Percentiles rank a stretch among this genome's conserved stretches.
Conservation (phyloP, 2,113 vertebrate genomes). For the Rhinopomastus cyanomelas region DNA sequence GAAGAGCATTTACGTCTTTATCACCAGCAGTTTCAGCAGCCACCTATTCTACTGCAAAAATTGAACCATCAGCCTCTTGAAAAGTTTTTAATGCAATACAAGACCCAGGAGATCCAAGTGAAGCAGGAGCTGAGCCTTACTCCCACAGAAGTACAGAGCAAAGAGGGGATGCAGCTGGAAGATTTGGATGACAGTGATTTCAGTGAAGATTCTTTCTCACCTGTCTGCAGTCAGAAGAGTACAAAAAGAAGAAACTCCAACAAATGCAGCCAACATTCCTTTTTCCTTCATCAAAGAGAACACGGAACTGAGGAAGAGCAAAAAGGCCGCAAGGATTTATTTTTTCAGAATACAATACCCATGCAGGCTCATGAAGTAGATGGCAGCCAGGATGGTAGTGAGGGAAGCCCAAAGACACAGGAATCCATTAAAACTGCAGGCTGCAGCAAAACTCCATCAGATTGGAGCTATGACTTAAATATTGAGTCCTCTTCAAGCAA, state of each 20-base stretch:
- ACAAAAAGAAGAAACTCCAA: conserved; percentile 5
- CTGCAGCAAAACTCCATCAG: not conserved
- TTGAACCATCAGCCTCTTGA: conserved; percentile 70
- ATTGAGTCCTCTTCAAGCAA: conserved; percentile 16
- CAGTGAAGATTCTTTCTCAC: conserved; percentile 81
- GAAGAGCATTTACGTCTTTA: conserved; percentile 83
- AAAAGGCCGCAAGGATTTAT: conserved; percentile 28
- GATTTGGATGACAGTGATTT: conserved; percentile 81
- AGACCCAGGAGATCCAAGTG: conserved; percentile 39
- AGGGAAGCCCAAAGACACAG: not conserved
- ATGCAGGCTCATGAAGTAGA: not conserved
- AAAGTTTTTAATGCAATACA: conserved; percentile 66
- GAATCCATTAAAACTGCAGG: not conserved
- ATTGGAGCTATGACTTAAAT: conserved; percentile 47
- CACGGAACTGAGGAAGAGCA: conserved; percentile 12
- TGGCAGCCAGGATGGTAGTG: conserved; percentile 29
- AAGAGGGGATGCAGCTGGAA: conserved; percentile 64
- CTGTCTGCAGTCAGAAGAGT: conserved; percentile 39
- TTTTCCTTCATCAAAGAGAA: conserved; percentile 76
- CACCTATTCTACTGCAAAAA: conserved; percentile 76
- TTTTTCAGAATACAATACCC: conserved; percentile 23
- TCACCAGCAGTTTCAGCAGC: conserved; percentile 88
- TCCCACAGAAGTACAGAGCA: not conserved
- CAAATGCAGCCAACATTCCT: conserved; percentile 57
- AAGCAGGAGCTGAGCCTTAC: not conserved